Evolutionary conservation across 2,113 vertebrate species (phyloP).

Genomic region (Misgurnus mizolepis): DNA sequence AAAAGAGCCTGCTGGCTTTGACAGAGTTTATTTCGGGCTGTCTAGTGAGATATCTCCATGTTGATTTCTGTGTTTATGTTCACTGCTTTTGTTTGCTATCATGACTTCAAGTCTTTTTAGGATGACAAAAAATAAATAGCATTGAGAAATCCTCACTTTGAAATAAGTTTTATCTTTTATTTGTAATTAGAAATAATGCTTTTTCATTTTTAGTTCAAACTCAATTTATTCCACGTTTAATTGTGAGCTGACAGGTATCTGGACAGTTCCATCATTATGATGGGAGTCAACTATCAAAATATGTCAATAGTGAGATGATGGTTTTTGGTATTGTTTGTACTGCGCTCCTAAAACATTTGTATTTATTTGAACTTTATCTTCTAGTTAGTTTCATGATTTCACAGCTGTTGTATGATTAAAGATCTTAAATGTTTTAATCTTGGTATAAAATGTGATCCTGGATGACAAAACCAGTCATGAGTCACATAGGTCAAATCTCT

Average conservation of each 20-base stretch:
- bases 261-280: slow-evolving; percentile 57
- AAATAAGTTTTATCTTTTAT: no score
- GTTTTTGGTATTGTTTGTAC: neutral
- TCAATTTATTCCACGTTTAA: slow-evolving; percentile 67
- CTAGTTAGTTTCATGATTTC: neutral
- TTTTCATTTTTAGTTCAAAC: slow-evolving; percentile 46
- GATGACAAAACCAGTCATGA: no score
- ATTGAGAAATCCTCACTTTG: no score
- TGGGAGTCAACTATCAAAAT: neutral
- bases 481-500: no score
- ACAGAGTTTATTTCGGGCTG: slow-evolving; percentile 64
- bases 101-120: neutral
- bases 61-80: slow-evolving; percentile 59
- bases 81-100: slow-evolving; percentile 19
- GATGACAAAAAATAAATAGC: slow-evolving; percentile 1
- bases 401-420: neutral
- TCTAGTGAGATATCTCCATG: slow-evolving; percentile 55
- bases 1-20: neutral
- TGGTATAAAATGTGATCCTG: no score
- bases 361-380: neutral
- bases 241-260: slow-evolving; percentile 63
- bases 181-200: no score
- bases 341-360: neutral
- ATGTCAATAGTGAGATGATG: neutral
- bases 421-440: no score